Conservation (phyloP, 1,140 invertebrate species). For the Drosophila santomea region DNA sequence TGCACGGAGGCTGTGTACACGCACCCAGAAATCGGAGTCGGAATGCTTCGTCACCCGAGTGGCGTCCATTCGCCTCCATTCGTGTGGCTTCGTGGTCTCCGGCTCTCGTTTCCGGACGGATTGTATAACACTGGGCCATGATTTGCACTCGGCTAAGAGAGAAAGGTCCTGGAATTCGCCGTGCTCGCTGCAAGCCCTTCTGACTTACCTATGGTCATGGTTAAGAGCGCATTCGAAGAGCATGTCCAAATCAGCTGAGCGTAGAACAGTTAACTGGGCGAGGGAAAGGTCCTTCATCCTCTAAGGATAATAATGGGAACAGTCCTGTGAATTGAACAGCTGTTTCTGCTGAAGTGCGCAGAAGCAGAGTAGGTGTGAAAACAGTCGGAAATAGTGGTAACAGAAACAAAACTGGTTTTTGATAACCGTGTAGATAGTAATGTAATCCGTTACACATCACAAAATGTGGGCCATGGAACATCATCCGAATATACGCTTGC, state of each 20-base stretch:
- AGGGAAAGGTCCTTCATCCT: slow-evolving; percentile 8
- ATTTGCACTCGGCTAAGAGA: slow-evolving; percentile 43
- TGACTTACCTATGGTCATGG: slow-evolving; percentile 48
- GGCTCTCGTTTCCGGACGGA: slow-evolving; percentile 16
- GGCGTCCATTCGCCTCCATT: slow-evolving; percentile 29
- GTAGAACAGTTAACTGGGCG: slow-evolving; percentile 49
- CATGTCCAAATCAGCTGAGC: slow-evolving; percentile 21
- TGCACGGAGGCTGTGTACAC: slow-evolving; percentile 68
- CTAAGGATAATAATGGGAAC: slow-evolving; percentile 9
- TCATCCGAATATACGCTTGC: too few species aligned
- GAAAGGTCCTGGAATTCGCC: slow-evolving; percentile 20
- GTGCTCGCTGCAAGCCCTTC: slow-evolving; percentile 11
- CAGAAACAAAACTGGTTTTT: slow-evolving; percentile 1
- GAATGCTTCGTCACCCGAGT: slow-evolving; percentile 33
- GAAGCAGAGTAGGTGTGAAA: slow-evolving; percentile 27
- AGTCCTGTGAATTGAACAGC: slow-evolving; percentile 14
- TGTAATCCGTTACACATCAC: background rate
- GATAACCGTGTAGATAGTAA: background rate
- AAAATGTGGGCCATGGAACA: too few species aligned
- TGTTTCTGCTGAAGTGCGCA: slow-evolving; percentile 47
- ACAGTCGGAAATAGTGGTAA: slow-evolving; percentile 50
- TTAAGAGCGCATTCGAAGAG: slow-evolving; percentile 54
- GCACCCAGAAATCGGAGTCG: slow-evolving; percentile 45
- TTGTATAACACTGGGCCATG: slow-evolving; percentile 34
- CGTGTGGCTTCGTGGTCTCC: slow-evolving; percentile 13